Percentiles rank a stretch among this genome's conserved stretches.
Evolutionary conservation across 2,888 invertebrate species (phyloP).

Genomic region (Hypomecis punctinalis): DNA sequence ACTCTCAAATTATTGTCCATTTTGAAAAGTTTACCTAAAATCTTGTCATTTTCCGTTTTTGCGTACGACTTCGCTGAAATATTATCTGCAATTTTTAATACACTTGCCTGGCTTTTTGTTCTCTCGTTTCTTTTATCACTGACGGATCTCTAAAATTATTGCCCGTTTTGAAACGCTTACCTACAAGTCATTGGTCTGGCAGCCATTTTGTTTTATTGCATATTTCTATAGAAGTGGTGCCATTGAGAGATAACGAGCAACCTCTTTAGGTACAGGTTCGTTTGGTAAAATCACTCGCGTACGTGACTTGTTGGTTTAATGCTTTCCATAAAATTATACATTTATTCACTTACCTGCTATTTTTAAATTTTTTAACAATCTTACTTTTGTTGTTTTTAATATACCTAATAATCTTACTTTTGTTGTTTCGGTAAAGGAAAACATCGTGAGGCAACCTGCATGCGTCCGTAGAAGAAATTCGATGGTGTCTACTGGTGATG

Average conservation of each 20-base stretch:
- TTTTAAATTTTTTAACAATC: too few relatives aligned
- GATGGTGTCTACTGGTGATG: too few relatives aligned
- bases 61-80: too few relatives aligned
- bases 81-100: too few relatives aligned
- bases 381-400: too few relatives aligned
- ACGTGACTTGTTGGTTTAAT: slow-evolving; percentile 32
- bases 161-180: slow-evolving; percentile 39
- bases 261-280: slow-evolving; percentile 34
- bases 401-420: too few relatives aligned
- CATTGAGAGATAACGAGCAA: slow-evolving; percentile 41
- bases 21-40: too few relatives aligned
- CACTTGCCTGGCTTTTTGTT: not conserved
- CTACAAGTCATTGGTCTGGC: slow-evolving; percentile 44
- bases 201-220: slow-evolving; percentile 43
- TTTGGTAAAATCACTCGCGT: slow-evolving; percentile 23
- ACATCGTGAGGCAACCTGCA: too few relatives aligned
- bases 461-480: too few relatives aligned
- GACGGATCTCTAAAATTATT: slow-evolving; percentile 35
- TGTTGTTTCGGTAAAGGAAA: too few relatives aligned
- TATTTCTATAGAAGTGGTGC: slow-evolving; percentile 45
- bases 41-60: too few relatives aligned
- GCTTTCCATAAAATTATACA: not conserved
- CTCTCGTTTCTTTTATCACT: not conserved
- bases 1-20: too few relatives aligned
- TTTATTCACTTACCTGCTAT: not conserved